Conservation (phyloP, 2,888 invertebrate species). For the Carabus problematicus region DNA sequence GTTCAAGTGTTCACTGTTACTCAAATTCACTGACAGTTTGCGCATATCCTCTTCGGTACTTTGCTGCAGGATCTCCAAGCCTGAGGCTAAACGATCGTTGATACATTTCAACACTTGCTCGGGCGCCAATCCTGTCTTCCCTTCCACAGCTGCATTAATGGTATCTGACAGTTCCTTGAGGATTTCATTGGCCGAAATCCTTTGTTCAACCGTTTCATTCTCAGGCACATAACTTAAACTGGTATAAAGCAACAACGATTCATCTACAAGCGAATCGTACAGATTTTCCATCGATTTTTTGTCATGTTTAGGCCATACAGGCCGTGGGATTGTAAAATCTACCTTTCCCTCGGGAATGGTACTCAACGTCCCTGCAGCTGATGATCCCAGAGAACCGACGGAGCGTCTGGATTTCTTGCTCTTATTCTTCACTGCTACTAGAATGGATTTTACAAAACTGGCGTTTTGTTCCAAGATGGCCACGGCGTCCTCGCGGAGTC, state of each 20-base stretch:
- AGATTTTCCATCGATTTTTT: conserved; percentile 38
- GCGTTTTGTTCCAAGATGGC: conserved; percentile 57
- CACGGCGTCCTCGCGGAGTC: conserved; percentile 52
- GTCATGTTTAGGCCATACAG: conserved; percentile 57
- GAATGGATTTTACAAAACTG: conserved; percentile 56
- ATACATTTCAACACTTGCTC: conserved; percentile 58
- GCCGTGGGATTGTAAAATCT: conserved; percentile 57
- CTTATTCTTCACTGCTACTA: conserved; percentile 51
- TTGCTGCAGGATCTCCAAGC: conserved; percentile 53
- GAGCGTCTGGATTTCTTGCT: conserved; percentile 47
- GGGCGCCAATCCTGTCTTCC: conserved; percentile 51
- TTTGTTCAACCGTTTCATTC: conserved; percentile 47
- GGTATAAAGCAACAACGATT: conserved; percentile 56
- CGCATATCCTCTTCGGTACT: conserved; percentile 59
- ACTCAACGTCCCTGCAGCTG: conserved; percentile 52
- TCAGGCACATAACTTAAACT: conserved; percentile 53
- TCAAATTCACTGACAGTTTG: conserved; percentile 56
- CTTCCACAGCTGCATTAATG: conserved; percentile 57
- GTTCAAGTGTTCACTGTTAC: conserved; percentile 56
- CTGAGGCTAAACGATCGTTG: conserved; percentile 55
- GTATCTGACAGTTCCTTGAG: conserved; percentile 57
- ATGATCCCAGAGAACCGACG: conserved; percentile 46
- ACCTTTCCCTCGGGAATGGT: conserved; percentile 61
- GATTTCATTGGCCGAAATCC: conserved; percentile 56
- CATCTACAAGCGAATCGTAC: conserved; percentile 57